Evolutionary conservation across 2,797 vertebrate genomes (phyloP), one percentile per base, ranked within the genome.

Genomic region (Enteromius viviparus): DNA sequence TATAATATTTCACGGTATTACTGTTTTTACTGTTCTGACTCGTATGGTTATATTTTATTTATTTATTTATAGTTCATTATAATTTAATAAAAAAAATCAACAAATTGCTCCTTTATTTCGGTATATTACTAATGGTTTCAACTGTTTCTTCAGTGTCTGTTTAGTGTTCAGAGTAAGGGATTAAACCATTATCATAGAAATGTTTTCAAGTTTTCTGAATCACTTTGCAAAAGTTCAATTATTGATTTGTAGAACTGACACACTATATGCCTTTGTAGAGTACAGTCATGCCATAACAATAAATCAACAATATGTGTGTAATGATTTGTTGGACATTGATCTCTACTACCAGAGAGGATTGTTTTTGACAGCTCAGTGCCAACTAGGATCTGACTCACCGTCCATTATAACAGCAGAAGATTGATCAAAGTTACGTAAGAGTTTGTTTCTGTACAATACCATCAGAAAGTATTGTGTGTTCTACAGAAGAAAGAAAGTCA

Each of bases 251-350:
- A 42, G 23, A 85, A 76, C 0, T 8, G 55, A 81, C 78, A 76
- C 37, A 76, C 45, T 23, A 64, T n/a, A 42, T 55, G 53, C 9
- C 19, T 29, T 42, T 29, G 72, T 76, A 79, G 42, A 21, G 17
- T 60, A 62, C 78, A 69, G 69, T 34, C 62, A 32, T 83, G 78
- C 58, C 71, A 47, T 66, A 58, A 78, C 83, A 80, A 78, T 62
- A 83, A 84, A 85, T 84, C 58, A 65, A 51, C 42, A 74, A 53
- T 23, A 47, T 47, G 45, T 42, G 26, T 47, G 47, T 71, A 29
- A 17, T 62, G 76, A 66, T 81, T 77, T 6, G 34, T 55, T 80
- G 75, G 72, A 32, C 68, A 86, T 82, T 85, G 78, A 79, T 83
- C 78, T 26, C 51, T 42, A 42, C 15, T 64, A 19, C 29, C 53